Evolutionary conservation across 2,797 vertebrate species (phyloP), one percentile per base, ranked within the genome.

Genomic region (Coregonus ussuriensis): DNA sequence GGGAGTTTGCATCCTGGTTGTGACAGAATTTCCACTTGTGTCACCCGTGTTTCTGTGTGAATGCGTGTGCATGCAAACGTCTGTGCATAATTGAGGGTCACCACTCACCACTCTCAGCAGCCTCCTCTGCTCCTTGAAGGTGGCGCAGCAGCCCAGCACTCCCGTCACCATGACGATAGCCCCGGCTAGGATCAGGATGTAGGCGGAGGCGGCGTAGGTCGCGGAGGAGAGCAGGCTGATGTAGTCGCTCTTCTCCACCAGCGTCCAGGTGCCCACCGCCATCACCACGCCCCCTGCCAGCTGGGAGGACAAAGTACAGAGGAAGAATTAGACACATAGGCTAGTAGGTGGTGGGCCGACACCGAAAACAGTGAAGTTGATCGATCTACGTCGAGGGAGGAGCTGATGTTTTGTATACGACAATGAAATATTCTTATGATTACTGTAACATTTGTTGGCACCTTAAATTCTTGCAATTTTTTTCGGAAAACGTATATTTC

Each of bases 191-290:
- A 94, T 87, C 83, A 99, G 94, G 87, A 99, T 98, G 88, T 97
- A 98, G 81, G 98, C 96, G n/a, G 96, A 97, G 65, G 95, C 96
- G 6, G 96, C 95, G 21, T 98, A 99, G 0, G 95, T 98, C 89
- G 94, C 94, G 59, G 98, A 99, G 83, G 97, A 94, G 81, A 99
- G 95, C 47, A 99, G 94, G 91, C 97, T 99, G 92, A 99, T 99
- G 91, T 98, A 99, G 93, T 99, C 97, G 37, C 96, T 98, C 94
- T 99, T 99, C 91, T 96, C 94, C 52, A 94, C 92, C 77, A 99
- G 87, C 7, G 97, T 98, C 98, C 98, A 99, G 87, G 94, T 86
- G 0, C 98, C 98, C 86, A 99, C 97, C 0, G 95, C 98, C 96
- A 98, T 97, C 84, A 99, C 97, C 0, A 94, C 96, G 56, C 96